Evolutionary conservation across 2,113 vertebrate species (phyloP).

Genomic region (Oceanodroma tethys): DNA sequence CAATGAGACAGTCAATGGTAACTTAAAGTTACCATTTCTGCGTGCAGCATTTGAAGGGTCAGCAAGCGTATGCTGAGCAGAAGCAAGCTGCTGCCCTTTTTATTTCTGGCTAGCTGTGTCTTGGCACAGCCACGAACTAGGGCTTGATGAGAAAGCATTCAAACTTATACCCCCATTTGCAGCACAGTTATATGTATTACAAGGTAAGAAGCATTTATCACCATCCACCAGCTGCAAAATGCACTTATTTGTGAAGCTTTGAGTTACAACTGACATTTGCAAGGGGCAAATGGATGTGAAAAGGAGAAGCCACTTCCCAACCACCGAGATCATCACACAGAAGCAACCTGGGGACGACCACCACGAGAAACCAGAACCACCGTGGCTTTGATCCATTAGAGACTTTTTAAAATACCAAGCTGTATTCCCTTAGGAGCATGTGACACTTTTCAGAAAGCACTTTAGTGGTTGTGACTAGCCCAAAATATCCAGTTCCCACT

Average conservation of each 20-base stretch:
- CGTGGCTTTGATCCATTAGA: accelerated
- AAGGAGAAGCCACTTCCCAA: neutral
- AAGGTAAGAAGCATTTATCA: neutral
- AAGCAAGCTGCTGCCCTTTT: neutral
- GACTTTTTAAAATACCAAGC: neutral
- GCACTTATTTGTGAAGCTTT: neutral
- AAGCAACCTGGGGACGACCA: neutral
- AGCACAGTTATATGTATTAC: neutral
- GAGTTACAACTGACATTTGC: neutral
- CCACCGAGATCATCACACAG: neutral
- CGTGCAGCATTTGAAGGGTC: neutral
- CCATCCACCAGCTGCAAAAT: neutral
- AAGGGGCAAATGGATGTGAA: neutral
- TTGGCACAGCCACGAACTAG: neutral
- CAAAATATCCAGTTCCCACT: neutral
- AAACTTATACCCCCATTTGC: neutral
- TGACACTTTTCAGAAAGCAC: neutral
- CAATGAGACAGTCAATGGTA: neutral
- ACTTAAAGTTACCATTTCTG: neutral
- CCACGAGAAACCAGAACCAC: neutral
- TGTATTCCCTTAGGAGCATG: too few species aligned
- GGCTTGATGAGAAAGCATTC: neutral
- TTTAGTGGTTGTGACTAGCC: neutral
- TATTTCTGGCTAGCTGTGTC: neutral
- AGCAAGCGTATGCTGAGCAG: accelerated